A percentile compares a stretch with the other conserved stretches of the same genome.
These are phyloP conservation scores for Boloria euphrosyne DNA, from an alignment of 2,888 invertebrate genomes.

Conservation along the genomic window DNA sequence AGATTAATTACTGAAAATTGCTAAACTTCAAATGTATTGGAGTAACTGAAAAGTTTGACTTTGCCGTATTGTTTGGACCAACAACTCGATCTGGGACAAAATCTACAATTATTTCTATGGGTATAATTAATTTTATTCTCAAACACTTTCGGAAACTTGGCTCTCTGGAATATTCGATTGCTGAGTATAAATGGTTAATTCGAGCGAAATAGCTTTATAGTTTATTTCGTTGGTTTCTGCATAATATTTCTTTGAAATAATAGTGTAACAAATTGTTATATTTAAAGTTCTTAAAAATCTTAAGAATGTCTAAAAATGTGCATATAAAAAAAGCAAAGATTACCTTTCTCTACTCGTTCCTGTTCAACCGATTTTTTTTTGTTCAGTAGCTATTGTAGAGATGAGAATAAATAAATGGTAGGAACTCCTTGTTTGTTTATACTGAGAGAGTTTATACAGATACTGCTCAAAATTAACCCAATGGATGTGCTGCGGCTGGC, in stretches of 20 bases:
- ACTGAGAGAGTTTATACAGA: too few relatives aligned
- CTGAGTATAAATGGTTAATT: conserved; percentile 19
- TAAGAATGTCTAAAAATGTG: too few relatives aligned
- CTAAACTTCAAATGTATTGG: conserved; percentile 35
- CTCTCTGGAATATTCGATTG: conserved; percentile 3
- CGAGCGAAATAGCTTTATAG: conserved; percentile 3
- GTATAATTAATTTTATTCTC: conserved; percentile 26
- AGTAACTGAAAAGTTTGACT: conserved; percentile 33
- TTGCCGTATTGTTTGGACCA: conserved; percentile 27
- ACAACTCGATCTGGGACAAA: conserved; percentile 18
- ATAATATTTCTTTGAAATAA: background rate
- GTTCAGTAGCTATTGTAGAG: too few relatives aligned
- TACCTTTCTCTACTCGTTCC: too few relatives aligned
- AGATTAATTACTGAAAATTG: conserved; percentile 38
- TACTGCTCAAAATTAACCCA: too few relatives aligned
- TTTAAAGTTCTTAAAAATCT: too few relatives aligned
- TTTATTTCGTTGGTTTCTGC: background rate
- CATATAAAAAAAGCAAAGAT: too few relatives aligned
- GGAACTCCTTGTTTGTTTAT: too few relatives aligned
- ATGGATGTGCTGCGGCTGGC: too few relatives aligned
- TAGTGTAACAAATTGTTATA: too few relatives aligned
- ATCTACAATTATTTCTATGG: conserved; percentile 22
- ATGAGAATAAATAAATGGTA: too few relatives aligned
- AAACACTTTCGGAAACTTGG: conserved; percentile 10
- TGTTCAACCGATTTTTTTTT: too few relatives aligned